phyloP scores from a whole-genome alignment of 2,113 vertebrate species.

The Catharus minimus region DNA sequence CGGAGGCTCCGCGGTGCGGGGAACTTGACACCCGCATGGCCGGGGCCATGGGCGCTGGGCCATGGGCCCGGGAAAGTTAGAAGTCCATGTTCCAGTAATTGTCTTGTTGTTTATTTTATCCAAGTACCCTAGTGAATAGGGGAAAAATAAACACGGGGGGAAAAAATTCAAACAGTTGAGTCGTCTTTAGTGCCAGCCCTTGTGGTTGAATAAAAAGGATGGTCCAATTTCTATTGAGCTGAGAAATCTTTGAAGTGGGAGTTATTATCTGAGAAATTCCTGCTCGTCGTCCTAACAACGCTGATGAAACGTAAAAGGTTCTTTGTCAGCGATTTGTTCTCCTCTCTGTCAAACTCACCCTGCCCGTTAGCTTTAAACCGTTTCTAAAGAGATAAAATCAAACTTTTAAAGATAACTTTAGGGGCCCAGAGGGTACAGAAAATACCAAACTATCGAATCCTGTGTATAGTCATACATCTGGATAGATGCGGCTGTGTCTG shows the following conservation, averaged over 20 bases:
- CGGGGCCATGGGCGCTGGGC: slow-evolving; percentile 69
- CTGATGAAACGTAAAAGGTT: slow-evolving; percentile 95
- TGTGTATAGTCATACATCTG: slow-evolving; percentile 41
- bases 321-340: slow-evolving; percentile 95
- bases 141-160: slow-evolving; percentile 84
- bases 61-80: slow-evolving; percentile 79
- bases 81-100: slow-evolving; percentile 89
- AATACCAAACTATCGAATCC: slow-evolving; percentile 47
- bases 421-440: slow-evolving; percentile 61
- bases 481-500: slow-evolving; percentile 22
- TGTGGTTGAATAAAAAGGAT: slow-evolving; percentile 90
- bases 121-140: slow-evolving; percentile 85
- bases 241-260: slow-evolving; percentile 95
- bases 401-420: slow-evolving; percentile 76
- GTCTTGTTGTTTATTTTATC: slow-evolving; percentile 92
- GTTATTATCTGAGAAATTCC: slow-evolving; percentile 97
- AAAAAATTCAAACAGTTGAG: slow-evolving; percentile 86
- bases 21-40: slow-evolving; percentile 59
- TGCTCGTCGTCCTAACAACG: slow-evolving; percentile 94
- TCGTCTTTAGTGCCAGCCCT: slow-evolving; percentile 90
- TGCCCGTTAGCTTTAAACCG: slow-evolving; percentile 79
- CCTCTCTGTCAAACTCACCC: slow-evolving; percentile 87
- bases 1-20: background rate
- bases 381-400: slow-evolving; percentile 87
- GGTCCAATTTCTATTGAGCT: slow-evolving; percentile 94